Base-by-base conservation (phyloP, 2,797 vertebrate species). In the Pangasius mekongensis region DNA sequence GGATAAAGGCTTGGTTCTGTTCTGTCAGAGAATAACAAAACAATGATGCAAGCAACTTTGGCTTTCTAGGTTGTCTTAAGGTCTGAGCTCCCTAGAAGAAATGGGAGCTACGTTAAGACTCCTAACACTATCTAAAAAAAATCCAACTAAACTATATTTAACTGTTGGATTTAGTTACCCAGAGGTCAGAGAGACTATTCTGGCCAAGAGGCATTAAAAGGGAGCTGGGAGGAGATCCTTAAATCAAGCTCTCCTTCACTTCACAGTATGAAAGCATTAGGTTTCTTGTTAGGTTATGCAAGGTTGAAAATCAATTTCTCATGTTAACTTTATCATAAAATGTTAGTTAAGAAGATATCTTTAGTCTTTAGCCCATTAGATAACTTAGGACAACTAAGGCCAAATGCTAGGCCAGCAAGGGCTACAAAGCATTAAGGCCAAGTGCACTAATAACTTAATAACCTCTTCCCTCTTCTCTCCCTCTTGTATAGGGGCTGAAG, bases 261-360 rank as follows among this genome's bases (percentile, higher is more conserved):
- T 84, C 9, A 0, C 22, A 54, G 8, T 54, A 80, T 20, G 36
- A 47, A 47, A 47, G 10, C n/a, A 71, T 81, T 9, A 47, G 47
- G 47, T 47, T 47, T 47, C 62, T 22, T 73, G 24, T 4, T 36
- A 47, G 0, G 16, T 67, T 80, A 60, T 11, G 3, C 9, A 58
- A 36, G 30, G n/a, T 24, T 58, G 24, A 66, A 83, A 66, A 64
- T 69, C n/a, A 54, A 56, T 54, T 52, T 62, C 22, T 43, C 36
- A 60, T 47, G 64, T 30, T 67, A 22, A 67, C 22, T 33, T 54
- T 24, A 69, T 52, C 14, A 84, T 20, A 67, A 84, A 33, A 47
- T 33, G 27, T 67, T 67, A 69, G 52, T 67, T 49, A 66, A 83
- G 39, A 85, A 52, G 73, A 89, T 76, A 67, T 86, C 74, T 83